phyloP scores from a whole-genome alignment of 2,888 invertebrate genomes.

The Drosophila diplacantha region DNA sequence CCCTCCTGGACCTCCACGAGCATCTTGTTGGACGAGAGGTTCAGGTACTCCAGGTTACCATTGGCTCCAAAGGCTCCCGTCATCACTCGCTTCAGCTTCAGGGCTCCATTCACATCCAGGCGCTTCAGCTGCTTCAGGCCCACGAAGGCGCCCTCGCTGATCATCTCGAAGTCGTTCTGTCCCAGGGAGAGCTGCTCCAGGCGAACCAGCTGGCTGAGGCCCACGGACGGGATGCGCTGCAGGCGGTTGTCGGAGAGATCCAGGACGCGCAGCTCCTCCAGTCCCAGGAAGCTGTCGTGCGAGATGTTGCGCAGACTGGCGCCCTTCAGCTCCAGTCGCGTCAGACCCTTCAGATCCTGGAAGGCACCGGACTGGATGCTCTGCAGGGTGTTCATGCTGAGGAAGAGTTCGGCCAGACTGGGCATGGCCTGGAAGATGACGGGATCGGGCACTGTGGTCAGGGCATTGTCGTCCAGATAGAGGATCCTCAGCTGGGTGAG shows the following conservation, averaged over 20 bases:
- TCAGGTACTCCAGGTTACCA: slow-evolving; percentile 87
- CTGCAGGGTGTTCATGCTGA: slow-evolving; percentile 90
- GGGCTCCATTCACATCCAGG: slow-evolving; percentile 88
- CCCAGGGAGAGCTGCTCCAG: slow-evolving; percentile 90
- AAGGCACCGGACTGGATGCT: slow-evolving; percentile 87
- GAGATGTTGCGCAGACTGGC: slow-evolving; percentile 89
- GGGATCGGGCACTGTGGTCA: slow-evolving; percentile 86
- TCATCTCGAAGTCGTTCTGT: slow-evolving; percentile 86
- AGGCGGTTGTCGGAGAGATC: slow-evolving; percentile 89
- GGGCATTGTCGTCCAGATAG: slow-evolving; percentile 90
- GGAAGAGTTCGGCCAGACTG: slow-evolving; percentile 89
- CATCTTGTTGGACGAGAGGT: slow-evolving; percentile 87
- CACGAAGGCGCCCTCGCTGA: slow-evolving; percentile 87
- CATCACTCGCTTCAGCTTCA: slow-evolving; percentile 85
- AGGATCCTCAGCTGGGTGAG: slow-evolving; percentile 86
- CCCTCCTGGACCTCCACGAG: slow-evolving; percentile 87
- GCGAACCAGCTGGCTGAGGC: slow-evolving; percentile 84
- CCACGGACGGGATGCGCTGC: slow-evolving; percentile 85
- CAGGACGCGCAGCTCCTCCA: slow-evolving; percentile 85
- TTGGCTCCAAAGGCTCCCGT: slow-evolving; percentile 89
- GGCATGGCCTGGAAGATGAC: slow-evolving; percentile 85
- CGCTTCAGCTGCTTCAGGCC: slow-evolving; percentile 87
- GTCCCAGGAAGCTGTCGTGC: slow-evolving; percentile 86
- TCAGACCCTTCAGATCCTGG: slow-evolving; percentile 86
- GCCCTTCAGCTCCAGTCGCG: slow-evolving; percentile 87